These are phyloP conservation scores for Dufourea novaeangliae DNA, from an alignment of 1,140 invertebrate genomes.

Conservation along the genomic window DNA sequence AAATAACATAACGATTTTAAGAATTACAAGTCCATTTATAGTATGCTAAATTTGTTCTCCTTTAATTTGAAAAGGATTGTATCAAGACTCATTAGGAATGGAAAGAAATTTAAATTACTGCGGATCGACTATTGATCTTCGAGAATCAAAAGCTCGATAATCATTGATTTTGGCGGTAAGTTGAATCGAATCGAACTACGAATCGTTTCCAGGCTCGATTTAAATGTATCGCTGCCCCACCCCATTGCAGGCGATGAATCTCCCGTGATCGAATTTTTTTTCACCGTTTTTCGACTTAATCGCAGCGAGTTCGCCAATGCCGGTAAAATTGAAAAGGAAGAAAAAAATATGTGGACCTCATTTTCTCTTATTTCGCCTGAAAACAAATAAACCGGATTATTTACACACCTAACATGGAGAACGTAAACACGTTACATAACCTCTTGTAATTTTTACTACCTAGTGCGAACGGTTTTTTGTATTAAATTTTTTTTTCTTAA, in stretches of 20 bases:
- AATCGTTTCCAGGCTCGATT: not conserved
- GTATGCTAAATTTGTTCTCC: too few species aligned
- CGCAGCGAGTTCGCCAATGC: not conserved
- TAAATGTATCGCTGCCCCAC: not conserved
- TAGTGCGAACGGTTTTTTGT: not conserved
- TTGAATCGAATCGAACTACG: conserved; percentile 4
- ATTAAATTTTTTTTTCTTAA: not conserved
- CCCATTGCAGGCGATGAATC: not conserved
- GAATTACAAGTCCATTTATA: too few species aligned
- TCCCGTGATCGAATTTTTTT: not conserved
- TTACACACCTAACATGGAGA: not conserved
- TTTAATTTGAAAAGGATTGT: too few species aligned
- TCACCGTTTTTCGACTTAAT: not conserved
- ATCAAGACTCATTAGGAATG: too few species aligned
- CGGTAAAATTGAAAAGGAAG: not conserved
- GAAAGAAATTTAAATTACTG: not conserved
- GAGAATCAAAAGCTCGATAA: not conserved
- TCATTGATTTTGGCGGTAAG: not conserved
- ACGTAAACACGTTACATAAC: not conserved
- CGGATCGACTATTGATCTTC: not conserved
- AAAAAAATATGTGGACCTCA: not conserved
- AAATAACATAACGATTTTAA: too few species aligned
- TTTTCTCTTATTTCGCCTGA: not conserved
- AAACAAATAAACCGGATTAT: not conserved
- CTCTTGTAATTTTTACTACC: not conserved